Conservation (phyloP, 2,797 vertebrate species). For the Pseudopleuronectes americanus region DNA sequence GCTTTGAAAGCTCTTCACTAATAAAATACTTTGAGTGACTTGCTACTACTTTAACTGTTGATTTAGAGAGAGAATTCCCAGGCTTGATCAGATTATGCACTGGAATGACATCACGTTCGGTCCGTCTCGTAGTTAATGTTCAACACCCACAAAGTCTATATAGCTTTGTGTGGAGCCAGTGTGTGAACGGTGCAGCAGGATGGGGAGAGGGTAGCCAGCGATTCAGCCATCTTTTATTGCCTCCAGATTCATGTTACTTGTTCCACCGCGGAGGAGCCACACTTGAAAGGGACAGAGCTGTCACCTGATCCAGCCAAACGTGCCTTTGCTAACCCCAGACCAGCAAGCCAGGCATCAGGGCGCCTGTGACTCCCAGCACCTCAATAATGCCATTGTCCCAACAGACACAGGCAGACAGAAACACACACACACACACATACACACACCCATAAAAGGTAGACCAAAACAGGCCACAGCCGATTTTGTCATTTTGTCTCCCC, state of each 20-base stretch:
- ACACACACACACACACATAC: conserved; percentile 47
- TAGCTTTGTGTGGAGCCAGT: conserved; percentile 48
- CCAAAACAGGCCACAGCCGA: conserved; percentile 55
- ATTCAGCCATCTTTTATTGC: conserved; percentile 81
- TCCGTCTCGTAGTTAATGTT: conserved; percentile 40
- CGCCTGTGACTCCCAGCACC: conserved; percentile 79
- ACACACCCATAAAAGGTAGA: conserved; percentile 53
- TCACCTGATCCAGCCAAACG: conserved; percentile 80
- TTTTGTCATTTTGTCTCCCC: conserved; percentile 62
- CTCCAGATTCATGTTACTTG: conserved; percentile 83
- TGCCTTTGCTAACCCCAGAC: conserved; percentile 77
- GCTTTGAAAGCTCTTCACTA: not conserved
- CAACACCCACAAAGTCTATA: conserved; percentile 45
- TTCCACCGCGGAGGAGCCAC: conserved; percentile 62
- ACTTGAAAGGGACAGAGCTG: conserved; percentile 77
- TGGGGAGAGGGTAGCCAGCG: conserved; percentile 55
- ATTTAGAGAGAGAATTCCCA: conserved; percentile 19
- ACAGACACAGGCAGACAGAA: conserved; percentile 68
- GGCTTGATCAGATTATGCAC: conserved; percentile 1
- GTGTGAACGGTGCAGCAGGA: conserved; percentile 50
- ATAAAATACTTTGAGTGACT: conserved; percentile 13
- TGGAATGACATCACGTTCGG: conserved; percentile 41
- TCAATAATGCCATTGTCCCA: conserved; percentile 84
- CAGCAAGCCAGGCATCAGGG: conserved; percentile 76
- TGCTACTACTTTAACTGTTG: conserved; percentile 6